phyloP scores from a whole-genome alignment of 1,140 invertebrate species.

The Cyrtorhinus lividipennis region DNA sequence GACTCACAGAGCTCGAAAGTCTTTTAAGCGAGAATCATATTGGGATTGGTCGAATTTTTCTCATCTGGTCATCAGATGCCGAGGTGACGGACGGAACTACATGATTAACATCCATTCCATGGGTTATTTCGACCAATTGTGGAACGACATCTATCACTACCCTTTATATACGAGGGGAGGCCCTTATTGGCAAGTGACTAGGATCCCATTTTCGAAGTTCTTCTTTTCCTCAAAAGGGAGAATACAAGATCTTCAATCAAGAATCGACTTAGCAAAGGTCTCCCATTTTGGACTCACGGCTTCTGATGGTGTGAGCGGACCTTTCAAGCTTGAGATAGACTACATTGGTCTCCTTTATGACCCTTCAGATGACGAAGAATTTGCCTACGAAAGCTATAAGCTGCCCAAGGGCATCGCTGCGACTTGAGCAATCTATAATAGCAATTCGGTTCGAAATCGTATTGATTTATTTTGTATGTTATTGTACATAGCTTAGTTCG shows the following conservation, averaged over 20 bases:
- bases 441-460: too few species aligned
- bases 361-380: conserved; percentile 56
- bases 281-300: conserved; percentile 66
- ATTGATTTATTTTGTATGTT: too few species aligned
- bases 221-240: conserved; percentile 64
- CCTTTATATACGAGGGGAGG: conserved; percentile 81
- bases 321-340: conserved; percentile 85
- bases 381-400: conserved; percentile 83
- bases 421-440: background rate
- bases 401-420: conserved; percentile 17
- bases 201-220: conserved; percentile 95
- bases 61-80: conserved; percentile 63
- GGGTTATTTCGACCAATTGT: conserved; percentile 59
- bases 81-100: conserved; percentile 85
- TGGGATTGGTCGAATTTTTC: conserved; percentile 67
- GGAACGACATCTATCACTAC: conserved; percentile 73
- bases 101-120: conserved; percentile 55
- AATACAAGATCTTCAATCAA: conserved; percentile 66
- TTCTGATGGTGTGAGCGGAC: conserved; percentile 58
- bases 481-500: too few species aligned
- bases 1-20: conserved; percentile 49
- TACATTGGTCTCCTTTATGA: conserved; percentile 75
- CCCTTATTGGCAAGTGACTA: conserved; percentile 84
- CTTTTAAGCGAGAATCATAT: conserved; percentile 55
- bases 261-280: conserved; percentile 42